Base-by-base conservation (phyloP, 2,797 vertebrate species). In the Lerista edwardsae region DNA sequence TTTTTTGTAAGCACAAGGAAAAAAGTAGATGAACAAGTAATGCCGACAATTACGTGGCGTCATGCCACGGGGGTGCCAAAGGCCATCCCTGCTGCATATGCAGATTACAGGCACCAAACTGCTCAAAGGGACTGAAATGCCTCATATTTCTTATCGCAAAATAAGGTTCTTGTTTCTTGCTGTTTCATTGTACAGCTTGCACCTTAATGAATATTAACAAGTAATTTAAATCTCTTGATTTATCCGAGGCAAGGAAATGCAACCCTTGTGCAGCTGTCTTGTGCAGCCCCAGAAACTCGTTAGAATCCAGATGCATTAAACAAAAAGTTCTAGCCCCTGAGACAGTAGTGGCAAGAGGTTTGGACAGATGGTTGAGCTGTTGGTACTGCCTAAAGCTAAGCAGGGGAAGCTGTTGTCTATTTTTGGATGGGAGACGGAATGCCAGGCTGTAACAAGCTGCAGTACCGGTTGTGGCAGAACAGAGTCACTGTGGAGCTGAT, bases 51-150 rank as follows among this genome's bases (percentile, higher is more conserved):
- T 0, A 0, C 55, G 82, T 41, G 76, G 34, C 3, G 77, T 72
- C 27, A 83, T 83, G n/a, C 21, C 77, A 6, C 29, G 57, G 69
- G 88, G 84, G n/a, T 21, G 57, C 41, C 64, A 57, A 15, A 10
- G 55, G 36, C 27, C 31, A 23, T 71, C 67, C 77, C 68, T 90
- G 77, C 69, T 11, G 44, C 87, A 36, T 11, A 9, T 69, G 1
- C 6, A 83, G 62, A 31, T 29, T 65, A 12, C 61, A 29, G 2
- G 15, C 88, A 31, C 31, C 8, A 29, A 84, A 84, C 59, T 31
- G 23, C 29, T 81, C 44, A 85, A 31, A 76, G 86, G 62, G 29
- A 51, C 78, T 51, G 41, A 19, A 86, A 84, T 51, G 79, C 6
- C 21, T 82, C 75, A 47, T 61, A 29, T 47, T 57, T 39, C 31